Evolutionary conservation across 2,113 vertebrate genomes (phyloP).

Genomic region (Zapus hudsonius): DNA sequence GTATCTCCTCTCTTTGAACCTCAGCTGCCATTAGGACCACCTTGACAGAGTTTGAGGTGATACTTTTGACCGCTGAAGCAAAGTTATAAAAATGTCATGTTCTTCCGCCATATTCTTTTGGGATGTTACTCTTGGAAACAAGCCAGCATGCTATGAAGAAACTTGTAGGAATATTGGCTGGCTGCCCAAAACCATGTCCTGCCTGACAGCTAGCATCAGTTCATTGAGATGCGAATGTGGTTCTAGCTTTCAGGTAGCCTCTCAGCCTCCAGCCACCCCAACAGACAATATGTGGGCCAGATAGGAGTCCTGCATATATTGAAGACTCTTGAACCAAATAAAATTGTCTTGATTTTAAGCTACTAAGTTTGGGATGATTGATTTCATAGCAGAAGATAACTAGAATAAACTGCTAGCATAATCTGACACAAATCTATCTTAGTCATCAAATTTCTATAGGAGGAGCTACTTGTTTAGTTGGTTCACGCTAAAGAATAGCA

Average conservation of each 20-base stretch:
- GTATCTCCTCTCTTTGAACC: background rate
- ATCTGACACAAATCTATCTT: background rate
- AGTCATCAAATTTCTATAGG: background rate
- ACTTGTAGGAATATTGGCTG: background rate
- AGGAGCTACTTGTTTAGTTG: background rate
- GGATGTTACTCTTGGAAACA: background rate
- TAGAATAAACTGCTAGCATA: background rate
- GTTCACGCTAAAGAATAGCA: background rate
- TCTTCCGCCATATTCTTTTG: conserved; percentile 10
- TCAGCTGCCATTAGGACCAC: background rate
- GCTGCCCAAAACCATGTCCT: background rate
- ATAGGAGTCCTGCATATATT: background rate
- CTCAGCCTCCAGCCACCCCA: background rate
- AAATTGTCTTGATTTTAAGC: conserved; percentile 19
- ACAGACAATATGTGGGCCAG: background rate
- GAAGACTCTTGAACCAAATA: background rate
- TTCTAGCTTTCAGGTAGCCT: background rate
- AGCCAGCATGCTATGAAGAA: background rate
- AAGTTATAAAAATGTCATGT: background rate
- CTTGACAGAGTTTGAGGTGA: conserved; percentile 11
- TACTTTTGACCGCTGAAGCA: background rate
- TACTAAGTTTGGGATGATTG: conserved; percentile 4
- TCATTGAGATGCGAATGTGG: background rate
- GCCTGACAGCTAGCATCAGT: background rate
- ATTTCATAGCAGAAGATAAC: conserved; percentile 16